phyloP scores from a whole-genome alignment of 2,888 invertebrate species.

The Copidosoma aretas region DNA sequence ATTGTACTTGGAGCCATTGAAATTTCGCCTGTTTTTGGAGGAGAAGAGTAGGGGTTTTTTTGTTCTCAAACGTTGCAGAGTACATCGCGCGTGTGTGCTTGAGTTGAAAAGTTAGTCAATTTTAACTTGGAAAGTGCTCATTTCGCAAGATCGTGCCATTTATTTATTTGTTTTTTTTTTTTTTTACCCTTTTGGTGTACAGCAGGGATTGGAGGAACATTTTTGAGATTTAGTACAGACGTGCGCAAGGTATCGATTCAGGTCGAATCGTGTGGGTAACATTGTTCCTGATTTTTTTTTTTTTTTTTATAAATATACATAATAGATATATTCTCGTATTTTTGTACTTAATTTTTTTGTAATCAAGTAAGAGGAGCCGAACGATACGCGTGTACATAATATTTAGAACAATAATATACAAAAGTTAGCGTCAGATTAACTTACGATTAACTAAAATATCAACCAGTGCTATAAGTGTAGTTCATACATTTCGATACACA shows the following conservation, averaged over 20 bases:
- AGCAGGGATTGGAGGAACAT: too few species aligned
- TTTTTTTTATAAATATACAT: too few species aligned
- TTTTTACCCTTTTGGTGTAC: too few species aligned
- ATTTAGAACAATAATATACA: not conserved
- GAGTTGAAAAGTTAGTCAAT: not conserved
- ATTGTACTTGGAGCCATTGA: not conserved
- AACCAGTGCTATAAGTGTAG: not conserved
- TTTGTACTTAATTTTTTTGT: constrained; percentile 2
- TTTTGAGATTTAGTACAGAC: not conserved
- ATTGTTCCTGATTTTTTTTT: constrained; percentile 32
- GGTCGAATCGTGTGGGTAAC: not conserved
- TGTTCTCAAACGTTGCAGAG: not conserved
- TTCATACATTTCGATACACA: not conserved
- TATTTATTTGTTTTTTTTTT: too few species aligned
- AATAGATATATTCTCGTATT: not conserved
- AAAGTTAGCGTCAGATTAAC: too few species aligned
- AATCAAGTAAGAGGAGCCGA: not conserved
- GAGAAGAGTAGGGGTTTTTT: not conserved
- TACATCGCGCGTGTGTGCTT: too few species aligned
- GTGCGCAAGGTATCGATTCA: too few species aligned
- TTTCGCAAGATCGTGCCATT: constrained; percentile 31
- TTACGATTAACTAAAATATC: too few species aligned
- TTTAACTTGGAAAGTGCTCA: constrained; percentile 9
- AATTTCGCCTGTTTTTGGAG: not conserved
- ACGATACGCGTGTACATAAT: too few species aligned